phyloP scores from a whole-genome alignment of 2,888 invertebrate genomes.

The Morinoia aosen region DNA sequence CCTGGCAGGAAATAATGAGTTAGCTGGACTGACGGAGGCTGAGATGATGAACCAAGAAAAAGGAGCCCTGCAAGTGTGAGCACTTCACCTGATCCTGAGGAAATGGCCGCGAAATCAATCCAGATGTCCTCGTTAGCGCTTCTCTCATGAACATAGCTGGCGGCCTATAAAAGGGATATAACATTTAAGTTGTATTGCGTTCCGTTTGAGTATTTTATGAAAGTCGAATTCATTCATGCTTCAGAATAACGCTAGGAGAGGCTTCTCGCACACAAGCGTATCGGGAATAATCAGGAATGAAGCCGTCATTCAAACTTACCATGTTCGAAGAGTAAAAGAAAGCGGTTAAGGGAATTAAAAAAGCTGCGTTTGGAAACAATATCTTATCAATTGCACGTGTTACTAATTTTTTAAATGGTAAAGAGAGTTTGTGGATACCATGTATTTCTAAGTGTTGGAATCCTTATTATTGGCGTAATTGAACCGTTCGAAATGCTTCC shows the following conservation, averaged over 20 bases:
- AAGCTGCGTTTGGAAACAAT: too few species aligned
- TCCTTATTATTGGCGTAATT: too few species aligned
- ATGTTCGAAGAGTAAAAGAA: too few species aligned
- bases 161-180: not conserved
- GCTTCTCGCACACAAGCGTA: too few species aligned
- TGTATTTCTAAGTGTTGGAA: too few species aligned
- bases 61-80: not conserved
- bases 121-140: not conserved
- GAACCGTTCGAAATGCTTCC: too few species aligned
- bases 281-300: too few species aligned
- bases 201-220: not conserved
- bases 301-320: too few species aligned
- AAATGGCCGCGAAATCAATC: not conserved
- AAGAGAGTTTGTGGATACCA: too few species aligned
- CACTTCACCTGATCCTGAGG: not conserved
- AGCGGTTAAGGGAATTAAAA: too few species aligned
- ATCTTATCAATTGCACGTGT: too few species aligned
- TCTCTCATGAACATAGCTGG: not conserved
- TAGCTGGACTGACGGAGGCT: not conserved
- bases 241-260: not conserved
- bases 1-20: not conserved
- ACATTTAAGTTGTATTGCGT: not conserved
- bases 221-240: not conserved
- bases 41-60: not conserved
- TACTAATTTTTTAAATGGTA: too few species aligned